phyloP scores from a whole-genome alignment of 2,797 vertebrate species.

The Cuniculus paca region DNA sequence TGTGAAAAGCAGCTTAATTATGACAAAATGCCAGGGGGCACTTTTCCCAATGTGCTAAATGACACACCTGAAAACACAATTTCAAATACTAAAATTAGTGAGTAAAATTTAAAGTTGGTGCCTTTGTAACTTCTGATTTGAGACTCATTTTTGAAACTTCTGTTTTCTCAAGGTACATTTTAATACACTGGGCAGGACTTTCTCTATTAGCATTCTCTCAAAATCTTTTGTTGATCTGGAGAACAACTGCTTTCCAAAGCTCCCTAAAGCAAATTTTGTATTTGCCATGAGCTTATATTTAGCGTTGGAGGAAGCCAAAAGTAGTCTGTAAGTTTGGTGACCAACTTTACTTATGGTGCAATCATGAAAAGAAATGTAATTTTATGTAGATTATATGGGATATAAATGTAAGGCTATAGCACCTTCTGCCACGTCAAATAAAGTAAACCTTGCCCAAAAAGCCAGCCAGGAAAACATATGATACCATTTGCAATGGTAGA shows the following conservation, averaged over 20 bases:
- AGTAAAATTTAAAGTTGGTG: neutral
- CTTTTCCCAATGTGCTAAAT: neutral
- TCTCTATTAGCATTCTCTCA: neutral
- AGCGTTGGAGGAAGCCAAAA: neutral
- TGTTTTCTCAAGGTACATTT: neutral
- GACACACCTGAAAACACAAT: neutral
- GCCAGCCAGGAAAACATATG: slow-evolving; percentile 97
- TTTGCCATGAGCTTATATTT: neutral
- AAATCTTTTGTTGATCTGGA: neutral
- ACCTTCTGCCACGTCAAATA: slow-evolving; percentile 79
- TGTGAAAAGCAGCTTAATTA: slow-evolving; percentile 15
- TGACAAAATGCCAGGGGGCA: slow-evolving; percentile 5
- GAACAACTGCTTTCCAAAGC: slow-evolving; percentile 23
- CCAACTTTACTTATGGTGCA: neutral
- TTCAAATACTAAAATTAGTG: neutral
- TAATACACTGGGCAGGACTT: neutral
- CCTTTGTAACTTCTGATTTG: neutral
- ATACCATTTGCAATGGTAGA: slow-evolving; percentile 96
- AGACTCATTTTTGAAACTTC: neutral
- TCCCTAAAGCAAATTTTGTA: neutral
- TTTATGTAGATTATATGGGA: neutral
- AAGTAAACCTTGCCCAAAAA: slow-evolving; percentile 88
- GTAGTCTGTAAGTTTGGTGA: neutral
- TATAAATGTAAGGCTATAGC: neutral
- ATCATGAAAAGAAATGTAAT: neutral